These are phyloP conservation scores for Pachyramphus minor DNA, from an alignment of 2,113 vertebrate species.

Conservation along the genomic window DNA sequence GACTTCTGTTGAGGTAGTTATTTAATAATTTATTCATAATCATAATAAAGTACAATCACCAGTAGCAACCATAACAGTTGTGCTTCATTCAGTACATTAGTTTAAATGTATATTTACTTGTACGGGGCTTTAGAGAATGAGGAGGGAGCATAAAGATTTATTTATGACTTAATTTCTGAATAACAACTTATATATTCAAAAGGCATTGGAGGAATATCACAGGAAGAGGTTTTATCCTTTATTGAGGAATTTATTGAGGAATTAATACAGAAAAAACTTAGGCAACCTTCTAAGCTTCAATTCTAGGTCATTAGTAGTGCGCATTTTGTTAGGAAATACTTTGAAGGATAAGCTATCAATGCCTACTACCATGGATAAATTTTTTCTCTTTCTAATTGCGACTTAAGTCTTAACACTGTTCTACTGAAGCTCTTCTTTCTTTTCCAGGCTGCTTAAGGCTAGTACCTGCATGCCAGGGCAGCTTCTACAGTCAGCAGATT, in stretches of 20 bases:
- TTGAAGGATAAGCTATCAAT: neutral
- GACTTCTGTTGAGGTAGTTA: neutral
- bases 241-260: neutral
- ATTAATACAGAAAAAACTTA: neutral
- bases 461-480: constrained; percentile 10
- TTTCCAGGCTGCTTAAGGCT: constrained; percentile 13
- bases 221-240: neutral
- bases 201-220: neutral
- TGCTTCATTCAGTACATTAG: neutral
- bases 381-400: neutral
- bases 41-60: neutral
- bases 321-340: neutral
- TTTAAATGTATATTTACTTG: neutral
- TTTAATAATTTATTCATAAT: neutral
- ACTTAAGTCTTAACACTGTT: neutral
- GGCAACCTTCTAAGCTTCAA: neutral
- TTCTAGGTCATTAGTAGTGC: neutral
- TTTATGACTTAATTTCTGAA: neutral
- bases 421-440: neutral
- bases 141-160: neutral
- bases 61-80: neutral
- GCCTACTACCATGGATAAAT: neutral
- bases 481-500: neutral
- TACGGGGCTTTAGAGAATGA: neutral
- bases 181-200: neutral